Evolutionary conservation across 1,140 invertebrate species (phyloP).

Genomic region (Diploscapter pachys): DNA sequence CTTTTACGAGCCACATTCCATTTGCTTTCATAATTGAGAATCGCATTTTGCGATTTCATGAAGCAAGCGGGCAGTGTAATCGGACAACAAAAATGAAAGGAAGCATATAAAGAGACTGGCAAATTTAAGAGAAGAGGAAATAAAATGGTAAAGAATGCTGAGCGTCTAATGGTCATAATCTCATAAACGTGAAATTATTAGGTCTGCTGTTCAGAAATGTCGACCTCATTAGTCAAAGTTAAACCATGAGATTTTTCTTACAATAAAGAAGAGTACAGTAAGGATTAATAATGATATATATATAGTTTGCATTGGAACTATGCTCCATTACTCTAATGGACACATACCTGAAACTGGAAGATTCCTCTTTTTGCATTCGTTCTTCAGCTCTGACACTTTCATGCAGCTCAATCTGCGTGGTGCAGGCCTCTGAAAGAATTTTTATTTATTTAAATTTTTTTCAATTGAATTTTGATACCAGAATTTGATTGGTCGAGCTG

Average conservation of each 20-base stretch:
- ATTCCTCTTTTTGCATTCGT: slow-evolving; percentile 46
- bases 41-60: too few relatives aligned
- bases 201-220: not conserved
- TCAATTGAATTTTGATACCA: not conserved
- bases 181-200: not conserved
- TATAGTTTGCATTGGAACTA: not conserved
- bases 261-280: not conserved
- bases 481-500: not conserved
- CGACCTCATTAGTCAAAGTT: not conserved
- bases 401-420: slow-evolving; percentile 40
- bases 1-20: too few relatives aligned
- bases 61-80: too few relatives aligned
- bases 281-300: not conserved
- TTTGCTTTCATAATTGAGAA: too few relatives aligned
- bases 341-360: slow-evolving; percentile 70
- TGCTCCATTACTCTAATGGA: too few relatives aligned
- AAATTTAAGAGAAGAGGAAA: too few relatives aligned
- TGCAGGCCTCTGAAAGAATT: not conserved
- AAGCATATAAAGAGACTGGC: too few relatives aligned
- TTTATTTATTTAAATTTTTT: not conserved
- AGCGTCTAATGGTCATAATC: not conserved
- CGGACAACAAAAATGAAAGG: too few relatives aligned
- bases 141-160: not conserved
- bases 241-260: not conserved
- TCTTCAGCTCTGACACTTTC: slow-evolving; percentile 39